Percentiles rank a stretch among this genome's conserved stretches.
Conservation (phyloP, 2,797 vertebrate genomes). For the Okamejei kenojei region DNA sequence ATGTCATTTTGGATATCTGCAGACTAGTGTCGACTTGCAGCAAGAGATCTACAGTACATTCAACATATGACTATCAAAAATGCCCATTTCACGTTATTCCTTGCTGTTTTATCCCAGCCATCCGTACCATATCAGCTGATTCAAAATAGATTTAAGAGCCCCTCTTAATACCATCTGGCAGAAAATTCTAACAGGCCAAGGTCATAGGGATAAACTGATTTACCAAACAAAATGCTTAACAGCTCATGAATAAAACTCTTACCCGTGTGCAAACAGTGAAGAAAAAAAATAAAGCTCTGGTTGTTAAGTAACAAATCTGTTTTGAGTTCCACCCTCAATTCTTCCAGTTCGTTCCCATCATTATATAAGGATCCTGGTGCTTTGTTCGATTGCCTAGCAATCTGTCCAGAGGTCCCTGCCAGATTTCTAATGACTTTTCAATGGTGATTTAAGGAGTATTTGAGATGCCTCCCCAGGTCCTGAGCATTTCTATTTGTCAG, state of each 20-base stretch:
- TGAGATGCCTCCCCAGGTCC: constrained; percentile 46
- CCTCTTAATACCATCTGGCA: constrained; percentile 76
- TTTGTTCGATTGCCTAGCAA: constrained; percentile 62
- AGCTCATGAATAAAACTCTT: constrained; percentile 83
- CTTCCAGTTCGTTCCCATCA: constrained; percentile 67
- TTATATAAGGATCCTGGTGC: constrained; percentile 44
- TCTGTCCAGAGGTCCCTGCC: constrained; percentile 65
- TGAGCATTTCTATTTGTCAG: constrained; percentile 40
- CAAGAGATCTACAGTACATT: neutral
- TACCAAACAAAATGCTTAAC: constrained; percentile 67
- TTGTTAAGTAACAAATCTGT: constrained; percentile 53
- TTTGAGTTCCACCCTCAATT: constrained; percentile 39
- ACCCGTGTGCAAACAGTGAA: constrained; percentile 11
- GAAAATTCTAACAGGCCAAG: constrained; percentile 57
- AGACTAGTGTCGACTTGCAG: neutral
- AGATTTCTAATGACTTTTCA: constrained; percentile 77
- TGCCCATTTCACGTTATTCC: neutral
- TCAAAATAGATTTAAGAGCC: constrained; percentile 50
- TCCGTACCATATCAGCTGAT: constrained; percentile 17
- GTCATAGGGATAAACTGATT: constrained; percentile 62
- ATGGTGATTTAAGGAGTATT: constrained; percentile 65
- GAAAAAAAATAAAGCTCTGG: constrained; percentile 5
- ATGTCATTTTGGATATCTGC: neutral
- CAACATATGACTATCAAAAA: neutral
- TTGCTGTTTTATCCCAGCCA: neutral